Evolutionary conservation across 2,888 invertebrate genomes (phyloP).

Genomic region (Toxonevra muliebris): DNA sequence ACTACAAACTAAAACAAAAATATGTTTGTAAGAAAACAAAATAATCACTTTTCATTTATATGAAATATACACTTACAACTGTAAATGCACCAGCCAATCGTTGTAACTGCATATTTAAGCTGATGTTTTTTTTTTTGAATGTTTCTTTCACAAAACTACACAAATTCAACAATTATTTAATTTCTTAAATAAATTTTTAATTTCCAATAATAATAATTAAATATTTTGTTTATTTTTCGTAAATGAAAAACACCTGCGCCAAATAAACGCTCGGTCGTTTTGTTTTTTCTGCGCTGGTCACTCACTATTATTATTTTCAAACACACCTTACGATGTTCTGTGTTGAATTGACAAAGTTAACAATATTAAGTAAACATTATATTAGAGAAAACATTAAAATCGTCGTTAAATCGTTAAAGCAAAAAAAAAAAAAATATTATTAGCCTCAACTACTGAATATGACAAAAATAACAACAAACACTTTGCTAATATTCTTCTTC

Average conservation of each 20-base stretch:
- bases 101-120: no score
- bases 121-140: no score
- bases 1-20: conserved; percentile 26
- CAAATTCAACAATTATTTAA: no score
- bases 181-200: no score
- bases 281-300: conserved; percentile 43
- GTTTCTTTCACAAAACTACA: no score
- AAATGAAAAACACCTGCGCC: conserved; percentile 21
- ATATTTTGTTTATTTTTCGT: no score
- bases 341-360: conserved; percentile 59
- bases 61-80: background rate
- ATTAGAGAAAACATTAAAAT: conserved; percentile 53
- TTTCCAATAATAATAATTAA: no score
- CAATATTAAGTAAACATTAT: conserved; percentile 61
- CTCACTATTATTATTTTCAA: conserved; percentile 44
- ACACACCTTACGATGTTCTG: conserved; percentile 62
- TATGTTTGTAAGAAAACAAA: background rate
- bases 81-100: no score
- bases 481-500: background rate
- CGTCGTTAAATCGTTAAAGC: conserved; percentile 32
- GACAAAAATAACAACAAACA: no score
- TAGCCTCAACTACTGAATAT: no score
- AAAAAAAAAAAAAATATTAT: no score
- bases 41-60: background rate
- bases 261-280: conserved; percentile 47